Evolutionary conservation across 2,797 vertebrate genomes (phyloP), one percentile per base, ranked within the genome.

Genomic region (Sebastes iracundus): DNA sequence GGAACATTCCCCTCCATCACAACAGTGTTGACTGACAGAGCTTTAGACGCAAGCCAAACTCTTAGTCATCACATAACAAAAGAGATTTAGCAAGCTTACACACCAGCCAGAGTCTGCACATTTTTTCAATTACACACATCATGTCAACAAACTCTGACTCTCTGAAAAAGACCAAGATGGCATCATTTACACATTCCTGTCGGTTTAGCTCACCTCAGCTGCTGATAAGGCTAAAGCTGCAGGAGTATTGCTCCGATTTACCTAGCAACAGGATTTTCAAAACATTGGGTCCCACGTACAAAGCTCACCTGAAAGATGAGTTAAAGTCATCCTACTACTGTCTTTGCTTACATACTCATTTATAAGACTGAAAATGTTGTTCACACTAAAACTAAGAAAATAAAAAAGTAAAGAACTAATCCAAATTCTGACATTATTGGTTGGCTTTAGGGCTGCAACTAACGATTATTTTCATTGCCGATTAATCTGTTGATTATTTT

Each of bases 11-110:
- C 92, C 80, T 87, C 69, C 72, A 91, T 88, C 86, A 89, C 92
- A 90, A 90, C 90, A 90, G 68, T 90, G 90, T 88, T 89, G 91
- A 93, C 87, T 83, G 89, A 88, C 83, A 58, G 77, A 75, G 90
- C 89, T 90, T 87, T 86, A 90, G 88, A 85, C 46, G 83, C 83
- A 79, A 80, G 92, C 93, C 91, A 94, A 89, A 85, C 87, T 89
- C 88, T 91, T 84, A 93, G 83, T 90, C 90, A 92, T 90, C 92
- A 83, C 72, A 81, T 46, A 88, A 95, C 91, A 93, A 94, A 91
- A 85, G 90, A 94, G 92, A 89, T 93, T 94, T 88, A 93, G 88
- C 42, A 80, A 91, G 93, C 92, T 92, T 92, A 94, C 79, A 88
- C 87, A 87, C 85, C 84, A 91, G 84, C 81, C 81, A 91, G 84